Evolutionary conservation across 2,888 invertebrate species (phyloP), one percentile per base, ranked within the genome.

Genomic region (Drosophila colorata): DNA sequence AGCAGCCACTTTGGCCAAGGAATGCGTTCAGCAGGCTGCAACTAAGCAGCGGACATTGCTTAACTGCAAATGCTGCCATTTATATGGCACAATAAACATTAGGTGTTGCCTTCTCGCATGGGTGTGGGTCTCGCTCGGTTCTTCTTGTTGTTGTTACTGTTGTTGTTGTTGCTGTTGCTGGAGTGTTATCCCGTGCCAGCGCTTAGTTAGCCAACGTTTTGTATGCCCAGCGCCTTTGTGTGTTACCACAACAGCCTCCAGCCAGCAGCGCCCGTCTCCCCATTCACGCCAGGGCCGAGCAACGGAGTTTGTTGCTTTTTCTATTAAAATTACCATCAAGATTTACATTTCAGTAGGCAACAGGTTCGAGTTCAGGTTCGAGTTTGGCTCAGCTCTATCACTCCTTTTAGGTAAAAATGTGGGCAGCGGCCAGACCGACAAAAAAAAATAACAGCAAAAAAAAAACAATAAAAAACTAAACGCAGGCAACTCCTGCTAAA

Each of bases 271-370:
- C 18, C 8, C 16, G 33, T 8, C 18, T 14, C 31, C 1, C 6
- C 33, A 33, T 31, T n/a, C 16, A n/a, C 18, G 37, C 64, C 52
- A 58, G 73, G 65, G 57, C 73, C 52, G 53, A 28, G 51, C 75
- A 67, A 60, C 77, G 64, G 67, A 63, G 55, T 56, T 76, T 79
- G 66, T 81, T 82, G 80, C 79, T 72, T 87, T 87, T 88, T 90
- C 83, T 89, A 86, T 90, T 88, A 82, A 90, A 89, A 90, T 88
- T 86, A 89, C 84, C 88, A 90, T 90, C 90, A 88, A 90, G 89
- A 89, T 86, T 86, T 89, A 82, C 80, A 89, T 86, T 89, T 85
- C 82, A 79, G 89, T 87, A 72, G 89, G 85, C 87, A 85, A 87
- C 88, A 87, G 84, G 85, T 85, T 87, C 85, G 73, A 64, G 51